Conservation (phyloP, 2,888 invertebrate species). For the Phanerotoma sp. region DNA sequence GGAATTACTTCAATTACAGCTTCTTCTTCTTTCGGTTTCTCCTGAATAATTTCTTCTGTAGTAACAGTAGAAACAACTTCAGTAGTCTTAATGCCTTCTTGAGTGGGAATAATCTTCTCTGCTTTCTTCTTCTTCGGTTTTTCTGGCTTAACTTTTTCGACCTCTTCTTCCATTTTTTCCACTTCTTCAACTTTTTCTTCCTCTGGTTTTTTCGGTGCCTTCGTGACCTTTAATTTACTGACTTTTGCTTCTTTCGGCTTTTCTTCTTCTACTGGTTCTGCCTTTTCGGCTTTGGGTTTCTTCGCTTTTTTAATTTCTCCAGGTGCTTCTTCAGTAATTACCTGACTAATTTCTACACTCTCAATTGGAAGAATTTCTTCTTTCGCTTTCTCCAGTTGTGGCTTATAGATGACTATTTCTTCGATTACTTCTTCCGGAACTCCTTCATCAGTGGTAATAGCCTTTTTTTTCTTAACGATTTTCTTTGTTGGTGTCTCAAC, state of each 20-base stretch:
- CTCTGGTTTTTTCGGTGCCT: slow-evolving; percentile 34
- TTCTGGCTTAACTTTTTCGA: slow-evolving; percentile 31
- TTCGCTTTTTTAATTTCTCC: slow-evolving; percentile 34
- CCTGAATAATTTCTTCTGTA: slow-evolving; percentile 30
- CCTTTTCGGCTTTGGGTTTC: slow-evolving; percentile 33
- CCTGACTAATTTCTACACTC: slow-evolving; percentile 36
- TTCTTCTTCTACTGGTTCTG: slow-evolving; percentile 33
- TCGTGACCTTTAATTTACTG: slow-evolving; percentile 34
- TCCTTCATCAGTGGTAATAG: slow-evolving; percentile 30
- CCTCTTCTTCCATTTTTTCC: not conserved
- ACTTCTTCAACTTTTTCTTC: slow-evolving; percentile 20
- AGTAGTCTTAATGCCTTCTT: slow-evolving; percentile 30
- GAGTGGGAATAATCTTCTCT: slow-evolving; percentile 30
- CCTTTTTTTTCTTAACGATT: slow-evolving; percentile 37
- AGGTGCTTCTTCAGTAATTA: slow-evolving; percentile 30
- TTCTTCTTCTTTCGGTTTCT: slow-evolving; percentile 26
- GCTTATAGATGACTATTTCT: slow-evolving; percentile 49
- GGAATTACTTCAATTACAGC: not conserved
- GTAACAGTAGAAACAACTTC: slow-evolving; percentile 36
- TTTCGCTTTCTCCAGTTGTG: slow-evolving; percentile 31
- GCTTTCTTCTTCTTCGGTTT: slow-evolving; percentile 35
- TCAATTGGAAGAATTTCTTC: slow-evolving; percentile 32
- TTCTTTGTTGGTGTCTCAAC: slow-evolving; percentile 33
- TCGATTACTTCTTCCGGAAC: slow-evolving; percentile 41
- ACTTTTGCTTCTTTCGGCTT: slow-evolving; percentile 28